Percentiles rank a stretch among this genome's conserved stretches.
Evolutionary conservation across 2,888 invertebrate genomes (phyloP).

Genomic region (Lamellibrachia columna): DNA sequence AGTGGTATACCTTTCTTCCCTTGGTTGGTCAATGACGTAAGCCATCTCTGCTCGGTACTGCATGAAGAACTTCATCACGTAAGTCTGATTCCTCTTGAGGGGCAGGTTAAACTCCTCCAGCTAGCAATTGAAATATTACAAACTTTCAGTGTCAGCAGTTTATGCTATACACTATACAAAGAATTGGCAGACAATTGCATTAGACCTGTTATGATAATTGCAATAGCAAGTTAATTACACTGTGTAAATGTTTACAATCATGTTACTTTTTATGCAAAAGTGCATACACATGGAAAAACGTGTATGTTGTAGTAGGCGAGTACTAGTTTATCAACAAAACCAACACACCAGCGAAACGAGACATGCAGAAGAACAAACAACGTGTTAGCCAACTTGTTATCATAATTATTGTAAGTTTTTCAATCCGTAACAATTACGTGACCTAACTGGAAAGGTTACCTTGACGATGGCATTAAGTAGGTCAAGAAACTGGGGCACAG

Average conservation of each 20-base stretch:
- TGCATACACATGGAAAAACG: too few relatives aligned
- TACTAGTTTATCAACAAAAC: too few relatives aligned
- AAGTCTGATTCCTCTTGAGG: conserved; percentile 44
- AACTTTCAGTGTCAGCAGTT: neutral
- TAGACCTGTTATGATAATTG: neutral
- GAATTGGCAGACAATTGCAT: neutral
- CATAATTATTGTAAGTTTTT: too few relatives aligned
- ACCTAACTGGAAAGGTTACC: conserved; percentile 18
- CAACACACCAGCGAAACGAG: too few relatives aligned
- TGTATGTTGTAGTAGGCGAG: too few relatives aligned
- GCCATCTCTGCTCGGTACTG: conserved; percentile 40
- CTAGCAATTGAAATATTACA: neutral
- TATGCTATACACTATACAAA: neutral
- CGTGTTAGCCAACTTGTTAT: too few relatives aligned
- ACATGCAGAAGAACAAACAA: too few relatives aligned
- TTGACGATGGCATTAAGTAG: conserved; percentile 40
- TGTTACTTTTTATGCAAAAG: neutral
- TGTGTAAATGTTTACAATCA: too few relatives aligned
- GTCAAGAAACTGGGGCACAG: conserved; percentile 41
- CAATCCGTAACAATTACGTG: too few relatives aligned
- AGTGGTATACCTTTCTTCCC: neutral
- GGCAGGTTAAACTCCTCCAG: conserved; percentile 41
- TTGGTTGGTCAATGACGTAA: conserved; percentile 37
- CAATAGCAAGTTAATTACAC: too few relatives aligned
- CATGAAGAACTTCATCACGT: conserved; percentile 45